A percentile compares a stretch with the other conserved stretches of the same genome.
phyloP scores from a whole-genome alignment of 2,113 vertebrate genomes.

The Antechinus flavipes region DNA sequence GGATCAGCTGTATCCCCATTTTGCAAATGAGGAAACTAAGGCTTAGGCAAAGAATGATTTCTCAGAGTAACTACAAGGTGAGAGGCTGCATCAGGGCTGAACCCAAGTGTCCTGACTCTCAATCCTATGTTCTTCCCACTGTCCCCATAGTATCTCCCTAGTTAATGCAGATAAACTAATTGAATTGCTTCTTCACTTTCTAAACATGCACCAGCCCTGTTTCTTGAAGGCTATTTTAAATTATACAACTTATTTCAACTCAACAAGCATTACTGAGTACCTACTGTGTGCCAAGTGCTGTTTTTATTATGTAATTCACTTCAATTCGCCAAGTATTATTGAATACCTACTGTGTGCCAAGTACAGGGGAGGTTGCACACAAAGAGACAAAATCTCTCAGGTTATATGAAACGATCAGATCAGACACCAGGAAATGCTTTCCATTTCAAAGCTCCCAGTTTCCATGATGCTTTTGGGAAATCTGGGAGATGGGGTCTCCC shows the following conservation, averaged over 20 bases:
- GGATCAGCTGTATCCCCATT: neutral
- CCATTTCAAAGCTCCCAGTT: neutral
- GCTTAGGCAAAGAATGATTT: neutral
- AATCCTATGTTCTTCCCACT: neutral
- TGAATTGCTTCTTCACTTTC: neutral
- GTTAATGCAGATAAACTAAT: neutral
- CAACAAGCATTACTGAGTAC: neutral
- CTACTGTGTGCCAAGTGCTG: neutral
- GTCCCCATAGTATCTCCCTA: neutral
- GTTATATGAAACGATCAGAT: neutral
- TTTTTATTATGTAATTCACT: neutral
- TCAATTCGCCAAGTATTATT: neutral
- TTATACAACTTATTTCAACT: neutral
- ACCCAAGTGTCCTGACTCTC: neutral
- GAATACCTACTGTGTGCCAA: neutral
- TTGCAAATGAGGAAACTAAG: neutral
- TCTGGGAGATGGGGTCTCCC: neutral
- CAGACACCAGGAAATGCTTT: neutral
- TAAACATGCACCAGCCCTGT: neutral
- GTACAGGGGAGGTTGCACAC: neutral
- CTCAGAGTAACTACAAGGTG: neutral
- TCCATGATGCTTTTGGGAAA: neutral
- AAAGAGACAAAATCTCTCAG: neutral
- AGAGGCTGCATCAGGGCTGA: neutral
- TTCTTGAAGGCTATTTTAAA: neutral